phyloP scores from a whole-genome alignment of 2,797 vertebrate species.

The Gephyroberyx darwinii region DNA sequence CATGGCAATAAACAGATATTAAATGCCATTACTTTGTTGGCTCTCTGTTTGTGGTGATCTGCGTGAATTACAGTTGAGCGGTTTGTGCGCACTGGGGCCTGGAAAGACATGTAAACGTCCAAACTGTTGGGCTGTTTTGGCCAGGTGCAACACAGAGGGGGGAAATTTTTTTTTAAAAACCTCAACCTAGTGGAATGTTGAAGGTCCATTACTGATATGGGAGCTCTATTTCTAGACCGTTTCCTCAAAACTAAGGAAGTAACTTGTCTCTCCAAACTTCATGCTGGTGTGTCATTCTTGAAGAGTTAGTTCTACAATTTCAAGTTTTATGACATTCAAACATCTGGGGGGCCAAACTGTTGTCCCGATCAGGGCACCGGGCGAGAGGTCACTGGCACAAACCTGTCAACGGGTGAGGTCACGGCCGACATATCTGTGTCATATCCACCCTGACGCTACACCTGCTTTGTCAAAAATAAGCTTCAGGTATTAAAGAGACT shows the following conservation, averaged over 20 bases:
- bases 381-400: conserved; percentile 25
- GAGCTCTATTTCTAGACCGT: not conserved
- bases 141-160: conserved; percentile 3
- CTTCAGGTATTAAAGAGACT: too few species aligned
- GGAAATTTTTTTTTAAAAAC: conserved; percentile 22
- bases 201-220: conserved; percentile 16
- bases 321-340: conserved; percentile 64
- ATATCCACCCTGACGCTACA: not conserved
- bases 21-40: conserved; percentile 45
- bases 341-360: conserved; percentile 2
- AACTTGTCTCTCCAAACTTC: conserved; percentile 31
- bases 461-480: too few species aligned
- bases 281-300: conserved; percentile 30
- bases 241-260: not conserved
- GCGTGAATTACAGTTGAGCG: conserved; percentile 34
- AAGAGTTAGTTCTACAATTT: conserved; percentile 44
- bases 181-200: too few species aligned
- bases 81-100: conserved; percentile 37
- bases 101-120: conserved; percentile 43
- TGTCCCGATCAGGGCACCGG: too few species aligned
- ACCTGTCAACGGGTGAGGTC: conserved; percentile 6
- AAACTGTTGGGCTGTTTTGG: conserved; percentile 14
- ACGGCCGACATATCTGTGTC: conserved; percentile 4
- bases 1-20: conserved; percentile 57
- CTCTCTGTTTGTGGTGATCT: conserved; percentile 24